Conservation (phyloP, 2,113 vertebrate species). For the Callaeas wilsoni region DNA sequence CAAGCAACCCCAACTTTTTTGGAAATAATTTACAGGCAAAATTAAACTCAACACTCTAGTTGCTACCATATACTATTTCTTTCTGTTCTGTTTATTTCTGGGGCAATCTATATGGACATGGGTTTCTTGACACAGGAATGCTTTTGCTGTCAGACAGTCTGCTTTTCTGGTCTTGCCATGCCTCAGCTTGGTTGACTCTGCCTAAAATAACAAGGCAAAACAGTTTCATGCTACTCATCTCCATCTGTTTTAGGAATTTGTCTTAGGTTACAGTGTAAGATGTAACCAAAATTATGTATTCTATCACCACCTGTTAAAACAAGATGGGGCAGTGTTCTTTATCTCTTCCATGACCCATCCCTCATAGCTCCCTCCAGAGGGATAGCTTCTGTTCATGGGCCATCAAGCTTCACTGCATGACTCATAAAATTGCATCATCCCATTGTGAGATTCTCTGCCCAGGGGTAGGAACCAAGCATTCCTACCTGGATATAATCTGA, state of each 20-base stretch:
- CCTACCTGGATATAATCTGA: too few relatives aligned
- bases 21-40: neutral
- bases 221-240: neutral
- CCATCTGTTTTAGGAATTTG: neutral
- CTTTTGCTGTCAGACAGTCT: neutral
- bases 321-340: too few relatives aligned
- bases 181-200: neutral
- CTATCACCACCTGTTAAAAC: too few relatives aligned
- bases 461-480: too few relatives aligned
- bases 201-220: neutral
- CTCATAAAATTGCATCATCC: too few relatives aligned
- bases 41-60: neutral
- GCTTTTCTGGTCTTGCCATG: neutral
- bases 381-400: too few relatives aligned
- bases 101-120: neutral
- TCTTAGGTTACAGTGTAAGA: too few relatives aligned
- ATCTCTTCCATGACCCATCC: too few relatives aligned
- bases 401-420: too few relatives aligned
- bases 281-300: too few relatives aligned
- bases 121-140: neutral
- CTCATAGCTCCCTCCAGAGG: too few relatives aligned
- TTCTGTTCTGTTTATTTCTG: neutral
- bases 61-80: neutral
- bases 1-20: neutral
- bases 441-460: too few relatives aligned